Evolutionary conservation across 1,140 invertebrate genomes (phyloP).

Genomic region (Drosophila pallidifrons): DNA sequence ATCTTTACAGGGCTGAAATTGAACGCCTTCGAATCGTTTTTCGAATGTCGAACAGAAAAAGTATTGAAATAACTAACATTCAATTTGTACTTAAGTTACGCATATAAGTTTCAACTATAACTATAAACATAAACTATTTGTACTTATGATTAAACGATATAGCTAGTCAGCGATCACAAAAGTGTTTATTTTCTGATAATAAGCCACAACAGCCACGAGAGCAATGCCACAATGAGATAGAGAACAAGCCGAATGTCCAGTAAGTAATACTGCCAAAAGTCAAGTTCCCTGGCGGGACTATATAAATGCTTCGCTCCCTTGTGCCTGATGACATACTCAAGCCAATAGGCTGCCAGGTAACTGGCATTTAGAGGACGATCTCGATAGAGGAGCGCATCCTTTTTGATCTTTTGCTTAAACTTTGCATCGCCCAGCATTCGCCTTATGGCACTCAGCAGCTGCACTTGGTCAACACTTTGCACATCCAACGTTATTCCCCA

Average conservation of each 20-base stretch:
- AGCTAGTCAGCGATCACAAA: constrained; percentile 66
- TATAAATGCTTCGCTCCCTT: constrained; percentile 84
- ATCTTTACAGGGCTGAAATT: background rate
- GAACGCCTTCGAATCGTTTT: constrained; percentile 12
- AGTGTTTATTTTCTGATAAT: constrained; percentile 5
- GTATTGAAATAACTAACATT: constrained; percentile 75
- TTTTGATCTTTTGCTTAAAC: constrained; percentile 36
- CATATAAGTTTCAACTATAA: constrained; percentile 58
- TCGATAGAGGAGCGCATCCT: constrained; percentile 57
- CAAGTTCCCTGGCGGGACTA: constrained; percentile 56
- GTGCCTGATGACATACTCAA: constrained; percentile 84
- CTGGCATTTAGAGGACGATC: constrained; percentile 71
- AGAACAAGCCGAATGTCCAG: constrained; percentile 52
- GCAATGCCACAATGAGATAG: constrained; percentile 12
- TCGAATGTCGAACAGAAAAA: constrained; percentile 42
- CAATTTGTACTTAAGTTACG: constrained; percentile 73
- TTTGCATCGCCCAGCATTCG: constrained; percentile 35
- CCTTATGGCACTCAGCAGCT: constrained; percentile 45
- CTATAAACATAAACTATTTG: constrained; percentile 29
- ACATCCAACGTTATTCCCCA: constrained; percentile 84
- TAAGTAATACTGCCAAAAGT: constrained; percentile 39
- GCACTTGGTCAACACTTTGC: constrained; percentile 68
- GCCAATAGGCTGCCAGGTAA: constrained; percentile 60
- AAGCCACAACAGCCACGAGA: constrained; percentile 12
- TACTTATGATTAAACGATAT: constrained; percentile 67